Evolutionary conservation across 35 echinoderm and acorn worm species (phyloP), one percentile per base, ranked within the genome.

Genomic region (Holothuria glaberrima): DNA sequence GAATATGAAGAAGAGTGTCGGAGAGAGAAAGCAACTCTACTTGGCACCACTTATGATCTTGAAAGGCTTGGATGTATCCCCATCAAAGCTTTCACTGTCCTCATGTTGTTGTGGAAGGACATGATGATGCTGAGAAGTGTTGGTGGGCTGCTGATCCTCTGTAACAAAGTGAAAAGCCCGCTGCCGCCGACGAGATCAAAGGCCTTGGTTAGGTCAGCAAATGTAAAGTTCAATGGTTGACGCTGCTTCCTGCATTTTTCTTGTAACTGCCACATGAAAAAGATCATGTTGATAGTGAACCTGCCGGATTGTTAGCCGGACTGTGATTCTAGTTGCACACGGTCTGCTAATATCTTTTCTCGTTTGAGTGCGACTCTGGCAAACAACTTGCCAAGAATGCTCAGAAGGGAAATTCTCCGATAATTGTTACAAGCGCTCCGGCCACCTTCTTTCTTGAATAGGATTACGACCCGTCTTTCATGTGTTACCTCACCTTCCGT

Each of bases 181-280:
- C 58, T 59, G 58, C 58, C 12, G 58, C 68, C 26, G 75, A 90
- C 54, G 79, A 79, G 61, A n/a, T n/a, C n/a, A 63, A 90, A 94
- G n/a, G 92, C 92, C 54, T 90, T 94, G 12, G 92, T 90, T 5
- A 94, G 88, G 46, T 94, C 92, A 59, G 90, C 48, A 78, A 94
- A 93, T 9, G 92, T 59, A 27, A 94, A 4, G 59, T 94, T 90
- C 32, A 93, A 38, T 80, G 76, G 68, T 31, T 71, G 12, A 17
- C 63, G 31, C 32, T 88, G 91, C 68, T 92, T 86, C 30, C 69
- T 52, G 66, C 91, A 92, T n/a, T n/a, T n/a, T n/a, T n/a, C 36
- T 89, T 92, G 91, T n/a, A 92, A 29, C 50, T 92, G 91, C 27
- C 85, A 13, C 16, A 92, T 17, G 24, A 85, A 89, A 82, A 89